Percentiles rank a stretch among this genome's conserved stretches.
Conservation (phyloP, 2,113 vertebrate genomes). For the Sula dactylatra region DNA sequence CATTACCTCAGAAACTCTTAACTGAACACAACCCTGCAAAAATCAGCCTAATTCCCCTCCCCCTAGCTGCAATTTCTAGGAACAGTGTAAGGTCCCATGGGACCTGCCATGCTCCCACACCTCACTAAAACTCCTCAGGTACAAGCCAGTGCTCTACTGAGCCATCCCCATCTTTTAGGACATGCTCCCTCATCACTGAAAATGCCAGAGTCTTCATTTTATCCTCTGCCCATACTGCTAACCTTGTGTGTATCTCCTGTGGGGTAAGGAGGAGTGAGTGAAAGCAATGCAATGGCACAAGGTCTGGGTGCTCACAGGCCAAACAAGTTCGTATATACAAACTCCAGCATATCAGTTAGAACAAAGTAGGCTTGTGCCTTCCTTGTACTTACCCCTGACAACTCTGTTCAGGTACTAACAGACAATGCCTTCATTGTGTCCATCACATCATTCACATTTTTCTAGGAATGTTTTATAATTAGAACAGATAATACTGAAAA, state of each 20-base stretch:
- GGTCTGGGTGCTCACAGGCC: neutral
- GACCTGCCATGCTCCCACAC: fast-evolving
- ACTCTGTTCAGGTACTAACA: neutral
- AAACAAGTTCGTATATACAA: fast-evolving
- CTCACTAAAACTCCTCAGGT: too few species aligned
- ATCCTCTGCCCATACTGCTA: neutral
- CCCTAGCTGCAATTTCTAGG: neutral
- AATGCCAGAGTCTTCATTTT: neutral
- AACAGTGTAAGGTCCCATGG: fast-evolving
- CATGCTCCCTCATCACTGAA: fast-evolving
- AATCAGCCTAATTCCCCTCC: neutral
- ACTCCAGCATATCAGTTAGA: neutral
- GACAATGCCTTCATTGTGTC: neutral
- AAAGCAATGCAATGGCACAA: neutral
- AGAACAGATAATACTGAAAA: neutral
- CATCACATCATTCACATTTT: neutral
- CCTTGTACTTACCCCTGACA: neutral
- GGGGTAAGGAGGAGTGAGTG: fast-evolving
- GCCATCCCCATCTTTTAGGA: fast-evolving
- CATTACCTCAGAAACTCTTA: neutral
- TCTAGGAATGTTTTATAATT: neutral
- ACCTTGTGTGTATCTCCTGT: fast-evolving
- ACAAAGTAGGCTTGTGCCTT: fast-evolving
- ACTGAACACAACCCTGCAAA: too few species aligned
- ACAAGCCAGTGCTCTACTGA: neutral